Base-by-base conservation (phyloP, 2,888 invertebrate species). In the Arenicola marina region DNA sequence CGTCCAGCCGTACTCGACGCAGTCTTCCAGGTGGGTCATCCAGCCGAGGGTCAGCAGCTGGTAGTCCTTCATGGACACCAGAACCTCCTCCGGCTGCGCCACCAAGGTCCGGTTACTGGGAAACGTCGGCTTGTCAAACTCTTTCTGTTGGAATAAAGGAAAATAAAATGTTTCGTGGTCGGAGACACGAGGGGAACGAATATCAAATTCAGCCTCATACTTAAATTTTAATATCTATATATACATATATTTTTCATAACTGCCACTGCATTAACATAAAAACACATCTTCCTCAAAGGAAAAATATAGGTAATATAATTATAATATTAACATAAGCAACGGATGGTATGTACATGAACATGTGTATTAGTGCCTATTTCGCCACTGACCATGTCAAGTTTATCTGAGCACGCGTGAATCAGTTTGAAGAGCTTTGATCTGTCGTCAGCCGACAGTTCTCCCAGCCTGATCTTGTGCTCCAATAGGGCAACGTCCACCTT, bases 21-120 rank as follows among this genome's bases (percentile, higher is more conserved):
- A 18, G 21, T 43, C 38, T 32, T 62, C 62, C 51, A 62, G 4
- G 4, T 32, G n/a, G 1, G 4, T 34, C 62, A 62, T 62, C 62
- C 58, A 58, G 28, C 43, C 53, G 4, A 54, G 4, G 0, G 60
- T 54, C 24, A 44, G 21, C 38, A 60, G 44, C 38, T 60, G 60
- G 32, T 60, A 60, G 28, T 54, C 43, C 44, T 60, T 60, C 54
- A 60, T 53, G 11, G 26, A 15, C 29, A 60, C 44, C 21, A n/a
- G 21, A 11, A 60, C 44, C 21, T 26, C 53, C 11, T 53, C 29
- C 15, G 60, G 60, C 54, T 60, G 53, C 26, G 31, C 29, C 1
- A 38, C 28, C 21, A n/a, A 21, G 21, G 21, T 29, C n/a, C 2
- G 34, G n/a, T 56, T 34, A n/a, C 11, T 21, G 7, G 56, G 26